Evolutionary conservation across 1,140 invertebrate species (phyloP), one percentile per base, ranked within the genome.

Genomic region (Babylonia areolata): DNA sequence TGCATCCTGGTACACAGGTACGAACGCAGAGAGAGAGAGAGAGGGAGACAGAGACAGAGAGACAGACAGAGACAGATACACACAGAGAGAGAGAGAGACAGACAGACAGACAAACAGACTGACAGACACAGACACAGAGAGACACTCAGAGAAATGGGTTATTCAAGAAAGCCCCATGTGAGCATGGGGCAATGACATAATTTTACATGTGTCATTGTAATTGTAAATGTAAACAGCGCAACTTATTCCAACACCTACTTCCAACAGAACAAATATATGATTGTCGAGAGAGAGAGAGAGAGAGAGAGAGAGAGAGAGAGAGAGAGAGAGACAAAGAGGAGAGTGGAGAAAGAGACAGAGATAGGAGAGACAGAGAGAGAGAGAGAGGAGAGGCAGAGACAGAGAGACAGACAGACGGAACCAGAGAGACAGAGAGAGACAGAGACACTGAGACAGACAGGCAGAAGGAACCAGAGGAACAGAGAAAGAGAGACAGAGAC

Each of bases 201-300:
- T n/a, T n/a, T n/a, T n/a, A n/a, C n/a, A n/a, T n/a, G n/a, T n/a
- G n/a, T n/a, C n/a, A n/a, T n/a, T n/a, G n/a, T n/a, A n/a, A n/a
- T n/a, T n/a, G n/a, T n/a, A n/a, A n/a, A n/a, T n/a, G n/a, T n/a
- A n/a, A n/a, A n/a, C n/a, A n/a, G n/a, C n/a, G n/a, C n/a, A n/a
- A n/a, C n/a, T n/a, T n/a, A n/a, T n/a, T n/a, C n/a, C n/a, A n/a
- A n/a, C n/a, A n/a, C n/a, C n/a, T n/a, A n/a, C n/a, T n/a, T n/a
- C n/a, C n/a, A n/a, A n/a, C n/a, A n/a, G n/a, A n/a, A n/a, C n/a
- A n/a, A n/a, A n/a, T n/a, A n/a, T n/a, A n/a, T n/a, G n/a, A n/a
- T n/a, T n/a, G n/a, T n/a, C n/a, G 73, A 75, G 37, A 75, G 33
- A 37, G 73, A 75, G 73, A 75, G 73, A 75, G 73, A 37, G 73